Evolutionary conservation across 2,113 vertebrate species (phyloP).

Genomic region (Cinclus cinclus): DNA sequence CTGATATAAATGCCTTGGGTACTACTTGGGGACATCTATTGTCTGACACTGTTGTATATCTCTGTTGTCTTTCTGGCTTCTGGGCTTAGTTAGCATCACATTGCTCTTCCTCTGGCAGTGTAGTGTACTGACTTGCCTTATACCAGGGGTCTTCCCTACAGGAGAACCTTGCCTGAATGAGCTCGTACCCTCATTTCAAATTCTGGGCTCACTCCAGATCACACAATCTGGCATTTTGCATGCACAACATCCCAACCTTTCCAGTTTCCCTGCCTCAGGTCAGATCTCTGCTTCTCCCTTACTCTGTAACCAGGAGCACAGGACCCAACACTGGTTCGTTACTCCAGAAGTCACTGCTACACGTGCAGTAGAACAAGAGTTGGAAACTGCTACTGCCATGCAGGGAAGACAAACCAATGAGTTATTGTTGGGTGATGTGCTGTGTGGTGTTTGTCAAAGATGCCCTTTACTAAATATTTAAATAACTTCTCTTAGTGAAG

Average conservation of each 20-base stretch:
- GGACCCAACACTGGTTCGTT: not conserved
- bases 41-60: not conserved
- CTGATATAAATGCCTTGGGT: not conserved
- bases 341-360: not conserved
- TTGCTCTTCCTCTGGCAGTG: not conserved
- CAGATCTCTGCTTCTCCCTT: not conserved
- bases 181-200: not conserved
- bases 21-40: not conserved
- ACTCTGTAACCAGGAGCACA: not conserved
- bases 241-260: accelerated
- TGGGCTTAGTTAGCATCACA: not conserved
- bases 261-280: not conserved
- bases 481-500: not conserved
- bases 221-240: not conserved
- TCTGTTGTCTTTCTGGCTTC: not conserved
- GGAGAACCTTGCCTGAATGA: not conserved
- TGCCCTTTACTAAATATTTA: not conserved
- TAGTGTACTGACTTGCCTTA: not conserved
- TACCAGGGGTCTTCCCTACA: not conserved
- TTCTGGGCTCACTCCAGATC: not conserved
- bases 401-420: not conserved
- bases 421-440: not conserved
- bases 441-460: not conserved
- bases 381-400: not conserved
- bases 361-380: not conserved